Evolutionary conservation across 2,888 invertebrate genomes (phyloP).

Genomic region (Mallateleia sp.): DNA sequence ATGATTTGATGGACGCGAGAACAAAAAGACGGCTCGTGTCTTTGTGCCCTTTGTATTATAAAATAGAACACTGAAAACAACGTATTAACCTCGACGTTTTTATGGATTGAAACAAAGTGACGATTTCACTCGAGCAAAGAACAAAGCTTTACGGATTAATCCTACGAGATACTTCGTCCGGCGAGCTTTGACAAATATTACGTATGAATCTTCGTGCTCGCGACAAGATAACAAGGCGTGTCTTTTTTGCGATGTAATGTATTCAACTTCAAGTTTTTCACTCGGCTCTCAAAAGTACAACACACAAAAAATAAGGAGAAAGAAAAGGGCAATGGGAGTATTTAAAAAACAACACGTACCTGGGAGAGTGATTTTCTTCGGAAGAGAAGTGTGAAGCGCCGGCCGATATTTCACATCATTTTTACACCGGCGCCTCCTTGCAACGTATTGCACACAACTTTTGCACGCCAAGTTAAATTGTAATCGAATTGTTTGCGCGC

Average conservation of each 20-base stretch:
- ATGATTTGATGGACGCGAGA: conserved; percentile 53
- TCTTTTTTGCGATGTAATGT: conserved; percentile 61
- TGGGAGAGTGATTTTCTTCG: conserved; percentile 26
- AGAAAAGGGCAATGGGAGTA: neutral
- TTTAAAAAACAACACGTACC: too few relatives aligned
- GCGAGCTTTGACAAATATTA: conserved; percentile 76
- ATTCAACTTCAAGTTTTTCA: conserved; percentile 61
- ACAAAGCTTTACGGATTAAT: conserved; percentile 75
- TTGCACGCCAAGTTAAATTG: conserved; percentile 55
- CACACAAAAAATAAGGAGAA: conserved; percentile 6
- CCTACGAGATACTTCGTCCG: conserved; percentile 65
- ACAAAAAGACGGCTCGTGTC: conserved; percentile 46
- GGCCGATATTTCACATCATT: conserved; percentile 3
- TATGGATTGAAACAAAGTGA: conserved; percentile 78
- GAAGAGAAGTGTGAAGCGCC: conserved; percentile 1
- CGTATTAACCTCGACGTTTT: conserved; percentile 75
- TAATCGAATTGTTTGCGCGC: conserved; percentile 56
- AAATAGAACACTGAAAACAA: conserved; percentile 64
- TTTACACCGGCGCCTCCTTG: conserved; percentile 17
- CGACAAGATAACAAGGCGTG: conserved; percentile 70
- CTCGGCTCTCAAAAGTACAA: conserved; percentile 16
- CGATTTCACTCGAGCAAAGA: conserved; percentile 73
- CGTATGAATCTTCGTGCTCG: conserved; percentile 70
- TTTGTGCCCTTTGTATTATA: conserved; percentile 57
- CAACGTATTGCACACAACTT: conserved; percentile 23